phyloP scores from a whole-genome alignment of 2,113 vertebrate species.

The Nothoprocta pentlandii region DNA sequence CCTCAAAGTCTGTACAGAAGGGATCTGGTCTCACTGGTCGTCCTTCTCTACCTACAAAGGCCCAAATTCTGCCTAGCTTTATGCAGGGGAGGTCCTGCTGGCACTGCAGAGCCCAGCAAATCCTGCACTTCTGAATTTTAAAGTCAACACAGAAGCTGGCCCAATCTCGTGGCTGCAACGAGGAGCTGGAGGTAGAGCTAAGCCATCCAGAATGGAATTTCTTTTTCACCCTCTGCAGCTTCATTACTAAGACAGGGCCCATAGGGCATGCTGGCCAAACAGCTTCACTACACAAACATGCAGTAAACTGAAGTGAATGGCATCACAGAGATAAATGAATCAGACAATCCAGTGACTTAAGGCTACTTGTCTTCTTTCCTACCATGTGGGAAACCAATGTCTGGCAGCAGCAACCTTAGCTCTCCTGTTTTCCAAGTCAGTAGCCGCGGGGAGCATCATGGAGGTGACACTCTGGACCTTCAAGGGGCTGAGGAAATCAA shows the following conservation, averaged over 20 bases:
- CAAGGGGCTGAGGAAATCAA: constrained; percentile 37
- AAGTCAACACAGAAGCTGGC: background rate
- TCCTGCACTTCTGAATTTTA: background rate
- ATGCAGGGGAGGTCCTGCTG: background rate
- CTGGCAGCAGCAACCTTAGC: background rate
- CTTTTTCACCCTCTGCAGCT: constrained; percentile 43
- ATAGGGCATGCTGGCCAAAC: constrained; percentile 20
- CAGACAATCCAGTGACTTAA: constrained; percentile 19
- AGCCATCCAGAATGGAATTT: constrained; percentile 4
- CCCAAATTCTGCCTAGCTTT: background rate
- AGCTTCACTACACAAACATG: constrained; percentile 13
- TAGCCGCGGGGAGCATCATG: background rate
- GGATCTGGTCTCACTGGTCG: background rate
- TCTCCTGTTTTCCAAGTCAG: constrained; percentile 30
- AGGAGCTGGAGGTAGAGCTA: background rate
- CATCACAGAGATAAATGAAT: constrained; percentile 23
- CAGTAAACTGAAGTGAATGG: background rate
- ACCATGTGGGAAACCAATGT: background rate
- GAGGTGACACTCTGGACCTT: constrained; percentile 27
- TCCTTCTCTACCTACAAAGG: background rate
- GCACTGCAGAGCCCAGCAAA: background rate
- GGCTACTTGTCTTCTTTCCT: constrained; percentile 43
- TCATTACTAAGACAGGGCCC: constrained; percentile 48
- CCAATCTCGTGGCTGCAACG: background rate
- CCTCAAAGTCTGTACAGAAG: background rate